Evolutionary conservation across 2,888 invertebrate genomes (phyloP), one percentile per base, ranked within the genome.

Genomic region (Cancer borealis): DNA sequence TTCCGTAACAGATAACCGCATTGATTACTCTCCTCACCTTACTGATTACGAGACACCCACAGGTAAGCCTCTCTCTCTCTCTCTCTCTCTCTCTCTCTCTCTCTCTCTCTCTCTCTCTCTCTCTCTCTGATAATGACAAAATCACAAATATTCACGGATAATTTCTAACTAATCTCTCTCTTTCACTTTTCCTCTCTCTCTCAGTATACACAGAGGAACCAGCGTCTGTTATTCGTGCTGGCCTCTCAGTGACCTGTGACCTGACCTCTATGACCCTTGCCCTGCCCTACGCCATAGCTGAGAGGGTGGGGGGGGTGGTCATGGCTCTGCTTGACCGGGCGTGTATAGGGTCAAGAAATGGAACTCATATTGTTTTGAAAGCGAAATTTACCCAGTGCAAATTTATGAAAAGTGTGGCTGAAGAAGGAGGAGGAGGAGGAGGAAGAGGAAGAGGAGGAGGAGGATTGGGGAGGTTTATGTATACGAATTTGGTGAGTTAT

Each of bases 201-300:
- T 17, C 84, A 94, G 94, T 92, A 30, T 92, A 94, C 84, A 91
- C 54, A 21, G 93, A 93, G 26, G 94, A 95, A 54, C 91, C 91
- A 30, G 49, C 46, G 12, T 45, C 60, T 8, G 49, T 95, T 0
- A 79, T 95, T 4, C 92, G 91, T 6, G 79, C 46, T 12, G 92
- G 91, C 4, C 79, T 95, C 6, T 66, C 87, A 1, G 94, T 95
- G 39, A n/a, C 45, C 45, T 95, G 94, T 21, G 88, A 92, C 39
- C 26, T 47, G 8, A 39, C 30, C 26, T 6, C 73, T 2, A 93
- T 95, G 93, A 95, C 93, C 26, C 91, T 93, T 3, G 47, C 91
- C 26, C 66, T 95, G 39, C 92, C 94, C 0, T 79, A 88, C 3
- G 26, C 66, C 8, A 91, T 66, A 47, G 92, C 94, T 3, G 84